These are phyloP conservation scores for Xylocopa sonorina DNA, from an alignment of 1,140 invertebrate genomes.

Conservation along the genomic window DNA sequence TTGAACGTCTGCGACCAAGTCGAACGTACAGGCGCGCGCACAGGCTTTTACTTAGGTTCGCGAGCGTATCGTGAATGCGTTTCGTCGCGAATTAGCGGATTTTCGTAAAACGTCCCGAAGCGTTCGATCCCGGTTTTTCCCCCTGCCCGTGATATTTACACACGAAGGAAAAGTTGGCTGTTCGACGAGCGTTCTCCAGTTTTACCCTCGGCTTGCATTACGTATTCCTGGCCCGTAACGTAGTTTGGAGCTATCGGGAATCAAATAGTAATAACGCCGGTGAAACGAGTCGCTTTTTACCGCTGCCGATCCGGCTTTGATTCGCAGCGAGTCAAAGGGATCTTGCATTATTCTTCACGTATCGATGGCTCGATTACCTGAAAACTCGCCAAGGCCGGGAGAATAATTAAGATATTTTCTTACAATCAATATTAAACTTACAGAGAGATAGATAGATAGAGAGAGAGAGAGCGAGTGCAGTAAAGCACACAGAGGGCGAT, in stretches of 20 bases:
- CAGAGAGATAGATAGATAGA: no score
- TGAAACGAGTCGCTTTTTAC: background rate
- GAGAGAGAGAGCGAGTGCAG: no score
- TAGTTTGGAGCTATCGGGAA: constrained; percentile 3
- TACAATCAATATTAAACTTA: constrained; percentile 39
- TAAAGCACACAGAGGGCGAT: background rate
- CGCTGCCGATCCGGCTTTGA: background rate
- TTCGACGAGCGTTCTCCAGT: background rate
- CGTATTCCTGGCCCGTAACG: background rate
- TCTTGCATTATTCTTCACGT: constrained; percentile 34
- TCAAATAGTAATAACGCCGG: background rate
- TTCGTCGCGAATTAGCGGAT: background rate
- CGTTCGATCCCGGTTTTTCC: background rate
- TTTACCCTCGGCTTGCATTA: constrained; percentile 2
- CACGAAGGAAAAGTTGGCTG: background rate
- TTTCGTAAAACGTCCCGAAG: background rate
- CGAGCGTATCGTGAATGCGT: background rate
- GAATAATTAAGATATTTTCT: constrained; percentile 50
- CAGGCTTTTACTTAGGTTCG: no score
- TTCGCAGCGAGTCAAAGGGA: constrained; percentile 10
- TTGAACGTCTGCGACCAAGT: constrained; percentile 18
- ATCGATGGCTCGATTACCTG: constrained; percentile 1
- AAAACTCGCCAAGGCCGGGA: background rate
- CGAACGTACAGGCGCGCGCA: no score
- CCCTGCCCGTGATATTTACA: background rate